Conservation (phyloP, 2,888 invertebrate genomes). For the Hofmannophila pseudospretella region DNA sequence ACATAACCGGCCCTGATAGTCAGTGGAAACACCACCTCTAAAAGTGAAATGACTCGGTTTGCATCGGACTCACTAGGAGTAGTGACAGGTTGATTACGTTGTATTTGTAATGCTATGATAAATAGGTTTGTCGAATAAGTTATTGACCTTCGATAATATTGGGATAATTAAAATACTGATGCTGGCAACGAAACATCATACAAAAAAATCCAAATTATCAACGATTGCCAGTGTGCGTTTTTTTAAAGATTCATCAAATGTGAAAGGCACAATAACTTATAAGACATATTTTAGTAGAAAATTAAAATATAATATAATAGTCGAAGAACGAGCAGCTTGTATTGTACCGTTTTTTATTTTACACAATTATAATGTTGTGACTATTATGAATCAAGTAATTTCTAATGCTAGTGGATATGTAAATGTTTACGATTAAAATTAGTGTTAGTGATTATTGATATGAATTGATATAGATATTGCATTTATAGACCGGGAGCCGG, state of each 20-base stretch:
- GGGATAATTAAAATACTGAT: too few relatives aligned
- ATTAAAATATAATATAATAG: slow-evolving; percentile 16
- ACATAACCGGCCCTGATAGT: background rate
- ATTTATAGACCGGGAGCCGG: too few relatives aligned
- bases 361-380: slow-evolving; percentile 53
- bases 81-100: slow-evolving; percentile 6
- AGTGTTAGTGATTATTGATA: slow-evolving; percentile 44
- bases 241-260: too few relatives aligned
- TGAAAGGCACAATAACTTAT: too few relatives aligned
- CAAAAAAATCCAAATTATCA: too few relatives aligned
- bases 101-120: slow-evolving; percentile 10
- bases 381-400: slow-evolving; percentile 51
- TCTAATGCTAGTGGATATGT: slow-evolving; percentile 50
- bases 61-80: slow-evolving; percentile 4
- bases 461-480: slow-evolving; percentile 10
- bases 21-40: background rate
- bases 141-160: too few relatives aligned
- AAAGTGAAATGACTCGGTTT: background rate
- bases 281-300: slow-evolving; percentile 16
- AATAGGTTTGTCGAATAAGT: too few relatives aligned
- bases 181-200: too few relatives aligned
- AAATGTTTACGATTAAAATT: slow-evolving; percentile 45
- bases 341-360: slow-evolving; percentile 24
- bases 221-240: too few relatives aligned
- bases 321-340: slow-evolving; percentile 21